Evolutionary conservation across 2,113 vertebrate species (phyloP).

Genomic region (Nyctereutes procyonoides): DNA sequence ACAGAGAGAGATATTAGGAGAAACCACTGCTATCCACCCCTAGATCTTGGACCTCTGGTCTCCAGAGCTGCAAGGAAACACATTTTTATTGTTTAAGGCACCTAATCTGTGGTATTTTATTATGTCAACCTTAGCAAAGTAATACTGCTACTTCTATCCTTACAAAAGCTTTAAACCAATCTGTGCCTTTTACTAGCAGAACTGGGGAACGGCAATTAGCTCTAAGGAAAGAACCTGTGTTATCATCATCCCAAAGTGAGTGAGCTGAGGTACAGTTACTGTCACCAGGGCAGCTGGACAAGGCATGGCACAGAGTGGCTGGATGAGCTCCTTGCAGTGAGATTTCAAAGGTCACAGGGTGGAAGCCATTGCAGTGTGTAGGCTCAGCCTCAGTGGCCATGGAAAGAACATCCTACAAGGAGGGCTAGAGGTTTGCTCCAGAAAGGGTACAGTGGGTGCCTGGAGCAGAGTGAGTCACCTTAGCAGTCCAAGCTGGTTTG

Average conservation of each 20-base stretch:
- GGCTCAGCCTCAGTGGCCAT: background rate
- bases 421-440: accelerated
- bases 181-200: background rate
- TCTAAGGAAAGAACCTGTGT: background rate
- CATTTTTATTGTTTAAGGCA: background rate
- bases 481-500: constrained; percentile 68
- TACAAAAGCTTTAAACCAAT: background rate
- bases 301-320: no score
- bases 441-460: constrained; percentile 73
- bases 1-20: background rate
- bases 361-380: accelerated
- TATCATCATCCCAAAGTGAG: background rate
- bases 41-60: background rate
- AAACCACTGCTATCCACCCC: background rate
- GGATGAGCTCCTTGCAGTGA: accelerated
- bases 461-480: constrained; percentile 61
- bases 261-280: accelerated
- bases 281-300: background rate
- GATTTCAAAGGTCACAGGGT: no score
- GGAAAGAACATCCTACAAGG: background rate
- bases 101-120: background rate
- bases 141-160: background rate
- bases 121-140: background rate
- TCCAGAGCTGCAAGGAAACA: background rate
- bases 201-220: accelerated